Conservation (phyloP, 2,888 invertebrate species). For the Sylvicola fuscatus region DNA sequence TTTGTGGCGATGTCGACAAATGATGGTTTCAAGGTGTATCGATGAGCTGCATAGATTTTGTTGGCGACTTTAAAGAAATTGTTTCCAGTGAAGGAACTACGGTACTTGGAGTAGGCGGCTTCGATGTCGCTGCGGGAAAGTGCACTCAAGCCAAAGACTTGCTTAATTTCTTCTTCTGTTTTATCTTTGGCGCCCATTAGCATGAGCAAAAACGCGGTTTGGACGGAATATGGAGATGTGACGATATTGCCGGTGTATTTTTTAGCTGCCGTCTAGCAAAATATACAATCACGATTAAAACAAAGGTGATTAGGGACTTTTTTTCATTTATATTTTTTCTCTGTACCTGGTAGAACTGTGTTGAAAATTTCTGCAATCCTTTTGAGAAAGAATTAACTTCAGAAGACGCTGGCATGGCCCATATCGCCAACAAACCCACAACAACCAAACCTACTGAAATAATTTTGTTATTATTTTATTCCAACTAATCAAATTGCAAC, state of each 20-base stretch:
- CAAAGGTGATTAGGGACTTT: too few relatives aligned
- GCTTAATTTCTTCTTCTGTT: constrained; percentile 37
- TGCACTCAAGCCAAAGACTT: constrained; percentile 31
- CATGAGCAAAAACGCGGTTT: constrained; percentile 46
- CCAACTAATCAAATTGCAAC: too few relatives aligned
- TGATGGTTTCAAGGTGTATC: constrained; percentile 29
- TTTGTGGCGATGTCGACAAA: constrained; percentile 36
- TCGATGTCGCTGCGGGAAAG: constrained; percentile 12
- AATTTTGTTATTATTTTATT: too few relatives aligned
- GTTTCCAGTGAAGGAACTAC: constrained; percentile 8
- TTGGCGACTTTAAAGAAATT: constrained; percentile 38
- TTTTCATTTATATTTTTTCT: too few relatives aligned
- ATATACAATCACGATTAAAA: too few relatives aligned
- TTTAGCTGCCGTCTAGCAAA: too few relatives aligned
- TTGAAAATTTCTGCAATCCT: too few relatives aligned
- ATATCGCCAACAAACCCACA: too few relatives aligned
- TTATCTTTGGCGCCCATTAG: constrained; percentile 46
- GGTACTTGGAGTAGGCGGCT: constrained; percentile 1
- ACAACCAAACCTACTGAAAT: too few relatives aligned
- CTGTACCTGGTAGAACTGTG: too few relatives aligned
- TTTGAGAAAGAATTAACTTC: too few relatives aligned
- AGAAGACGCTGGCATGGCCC: too few relatives aligned
- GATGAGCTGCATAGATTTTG: constrained; percentile 41
- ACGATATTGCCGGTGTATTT: constrained; percentile 31
- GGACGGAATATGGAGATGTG: constrained; percentile 52